Evolutionary conservation across 2,113 vertebrate genomes (phyloP), one percentile per base, ranked within the genome.

Genomic region (Mesembrinibis cayennensis): DNA sequence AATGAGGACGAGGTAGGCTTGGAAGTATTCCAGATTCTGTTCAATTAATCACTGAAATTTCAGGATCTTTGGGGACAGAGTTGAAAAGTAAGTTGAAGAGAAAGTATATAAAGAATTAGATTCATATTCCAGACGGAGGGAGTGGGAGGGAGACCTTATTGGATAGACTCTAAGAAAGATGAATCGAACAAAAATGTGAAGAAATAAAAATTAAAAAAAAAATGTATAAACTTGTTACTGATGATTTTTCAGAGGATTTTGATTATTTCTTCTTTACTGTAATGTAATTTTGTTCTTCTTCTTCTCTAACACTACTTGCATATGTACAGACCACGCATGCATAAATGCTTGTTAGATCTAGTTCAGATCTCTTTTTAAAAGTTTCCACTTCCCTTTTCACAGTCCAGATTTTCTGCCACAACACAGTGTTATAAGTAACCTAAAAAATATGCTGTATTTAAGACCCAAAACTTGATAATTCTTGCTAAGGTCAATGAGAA

Each of bases 31-130:
- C 97, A 97, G 84, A 74, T 87, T 89, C 93, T 88, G 40, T 94
- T 84, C 95, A 95, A 93, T 97, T 97, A 97, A 91, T 94, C 91
- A 94, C 95, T 85, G 87, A 92, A 92, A 94, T 95, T 92, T 95
- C 93, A 95, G 80, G 66, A 94, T 84, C 92, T 96, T 76, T 94
- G 56, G 70, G 77, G 80, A 94, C 80, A 92, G 87, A 89, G 88
- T 90, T 93, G 88, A 94, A 93, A 89, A 72, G 67, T 89, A 91
- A 95, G 87, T 91, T 81, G 76, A 92, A 95, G 59, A 92, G 82
- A 65, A 95, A 91, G 42, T 78, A 58, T 29, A 42, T 74, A 47
- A 90, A 86, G 86, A 58, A 73, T 77, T 56, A 21, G 53, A 77
- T 90, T 93, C 58, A 42, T 85, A 55, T 95, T 95, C 62, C 59